Percentiles rank a stretch among this genome's conserved stretches.
These are phyloP conservation scores for Teleogryllus occipitalis DNA, from an alignment of 1,140 invertebrate genomes.

Conservation along the genomic window DNA sequence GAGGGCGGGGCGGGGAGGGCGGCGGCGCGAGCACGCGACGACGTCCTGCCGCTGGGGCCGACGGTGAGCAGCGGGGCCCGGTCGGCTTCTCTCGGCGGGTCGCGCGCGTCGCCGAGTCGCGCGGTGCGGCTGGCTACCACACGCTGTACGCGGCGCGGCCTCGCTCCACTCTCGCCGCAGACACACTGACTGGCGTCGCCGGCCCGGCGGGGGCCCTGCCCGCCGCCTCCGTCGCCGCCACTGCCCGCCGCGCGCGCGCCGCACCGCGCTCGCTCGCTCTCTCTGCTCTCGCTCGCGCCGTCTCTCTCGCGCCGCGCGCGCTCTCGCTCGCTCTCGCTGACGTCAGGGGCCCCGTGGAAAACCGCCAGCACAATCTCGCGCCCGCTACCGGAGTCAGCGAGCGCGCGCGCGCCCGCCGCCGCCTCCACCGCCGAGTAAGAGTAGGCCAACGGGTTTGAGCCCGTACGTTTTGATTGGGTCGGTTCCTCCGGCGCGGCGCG, in stretches of 20 bases:
- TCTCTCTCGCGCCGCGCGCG: neutral
- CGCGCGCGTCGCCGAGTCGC: neutral
- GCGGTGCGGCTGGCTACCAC: neutral
- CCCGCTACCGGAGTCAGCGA: neutral
- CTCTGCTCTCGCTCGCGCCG: neutral
- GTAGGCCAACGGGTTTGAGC: neutral
- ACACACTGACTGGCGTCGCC: neutral
- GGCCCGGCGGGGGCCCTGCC: too few relatives aligned
- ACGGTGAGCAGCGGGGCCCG: too few relatives aligned
- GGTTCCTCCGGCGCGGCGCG: neutral
- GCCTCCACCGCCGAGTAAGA: neutral
- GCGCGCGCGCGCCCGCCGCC: too few relatives aligned
- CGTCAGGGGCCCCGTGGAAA: neutral
- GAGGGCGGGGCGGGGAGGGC: neutral
- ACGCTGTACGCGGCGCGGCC: conserved; percentile 3
- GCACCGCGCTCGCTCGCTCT: neutral
- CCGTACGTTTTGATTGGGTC: neutral
- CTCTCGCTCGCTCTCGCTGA: neutral
- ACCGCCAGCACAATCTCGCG: conserved; percentile 2
- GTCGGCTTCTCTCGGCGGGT: neutral
- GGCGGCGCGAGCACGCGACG: neutral
- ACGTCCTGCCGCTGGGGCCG: neutral
- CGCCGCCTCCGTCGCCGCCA: too few relatives aligned
- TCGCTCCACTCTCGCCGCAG: conserved; percentile 11
- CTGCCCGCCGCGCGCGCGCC: too few relatives aligned